A percentile compares a stretch with the other conserved stretches of the same genome.
Evolutionary conservation across 2,888 invertebrate genomes (phyloP).

Genomic region (Ypsolopha sequella): DNA sequence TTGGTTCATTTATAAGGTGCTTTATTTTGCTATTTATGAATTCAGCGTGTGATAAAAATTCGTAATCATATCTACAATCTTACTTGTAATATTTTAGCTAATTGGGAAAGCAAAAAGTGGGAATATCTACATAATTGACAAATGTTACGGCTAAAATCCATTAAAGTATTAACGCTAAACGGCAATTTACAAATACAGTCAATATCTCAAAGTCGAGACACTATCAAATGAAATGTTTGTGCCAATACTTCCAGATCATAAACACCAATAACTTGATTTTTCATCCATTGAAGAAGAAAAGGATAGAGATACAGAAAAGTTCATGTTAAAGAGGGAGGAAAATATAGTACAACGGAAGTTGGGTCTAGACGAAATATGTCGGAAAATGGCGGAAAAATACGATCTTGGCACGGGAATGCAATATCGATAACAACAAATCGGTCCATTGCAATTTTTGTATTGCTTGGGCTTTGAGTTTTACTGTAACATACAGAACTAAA

Average conservation of each 20-base stretch:
- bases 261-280: neutral
- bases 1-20: too few relatives aligned
- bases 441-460: neutral
- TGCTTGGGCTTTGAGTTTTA: neutral
- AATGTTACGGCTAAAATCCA: neutral
- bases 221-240: neutral
- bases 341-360: neutral
- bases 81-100: too few relatives aligned
- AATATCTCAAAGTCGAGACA: neutral
- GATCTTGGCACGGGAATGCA: conserved; percentile 9
- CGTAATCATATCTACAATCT: too few relatives aligned
- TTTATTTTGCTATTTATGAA: too few relatives aligned
- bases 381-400: conserved; percentile 7
- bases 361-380: neutral
- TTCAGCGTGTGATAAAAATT: too few relatives aligned
- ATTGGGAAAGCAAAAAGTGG: too few relatives aligned
- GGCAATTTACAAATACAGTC: neutral
- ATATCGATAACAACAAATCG: neutral
- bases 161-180: neutral
- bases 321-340: neutral
- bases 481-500: neutral
- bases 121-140: neutral
- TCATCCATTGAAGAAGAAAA: neutral
- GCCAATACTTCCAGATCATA: neutral
- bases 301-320: neutral